Percentiles rank a stretch among this genome's conserved stretches.
These are phyloP conservation scores for Eulemur rufifrons DNA, from an alignment of 2,113 vertebrate genomes.

Conservation along the genomic window DNA sequence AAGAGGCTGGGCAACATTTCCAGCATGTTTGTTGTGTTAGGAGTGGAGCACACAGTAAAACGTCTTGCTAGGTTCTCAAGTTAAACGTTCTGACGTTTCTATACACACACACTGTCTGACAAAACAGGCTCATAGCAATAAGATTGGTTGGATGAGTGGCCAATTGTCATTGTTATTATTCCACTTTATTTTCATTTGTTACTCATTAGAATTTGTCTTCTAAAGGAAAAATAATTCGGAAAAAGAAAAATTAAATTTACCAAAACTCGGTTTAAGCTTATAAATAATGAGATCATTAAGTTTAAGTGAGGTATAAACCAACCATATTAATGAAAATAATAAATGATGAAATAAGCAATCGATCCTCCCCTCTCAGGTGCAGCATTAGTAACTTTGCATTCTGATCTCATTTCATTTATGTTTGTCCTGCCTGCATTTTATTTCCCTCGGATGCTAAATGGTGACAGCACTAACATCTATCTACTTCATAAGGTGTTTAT, in stretches of 20 bases:
- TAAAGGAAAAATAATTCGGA: not conserved
- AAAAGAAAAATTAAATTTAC: not conserved
- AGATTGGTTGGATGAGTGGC: not conserved
- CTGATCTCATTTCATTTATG: not conserved
- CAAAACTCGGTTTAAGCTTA: not conserved
- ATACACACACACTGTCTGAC: not conserved
- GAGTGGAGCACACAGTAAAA: not conserved
- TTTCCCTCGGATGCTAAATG: not conserved
- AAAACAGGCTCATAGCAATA: not conserved
- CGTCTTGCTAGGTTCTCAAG: not conserved
- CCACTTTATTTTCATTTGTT: not conserved
- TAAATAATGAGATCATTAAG: not conserved
- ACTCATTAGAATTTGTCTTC: not conserved
- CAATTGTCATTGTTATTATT: not conserved
- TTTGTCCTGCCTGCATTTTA: not conserved
- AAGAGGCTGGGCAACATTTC: not conserved
- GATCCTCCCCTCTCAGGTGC: not conserved
- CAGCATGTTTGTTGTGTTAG: not conserved
- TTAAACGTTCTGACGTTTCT: not conserved
- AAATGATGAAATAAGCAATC: not conserved
- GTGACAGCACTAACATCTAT: not conserved
- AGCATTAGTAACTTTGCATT: not conserved
- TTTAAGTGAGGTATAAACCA: not conserved
- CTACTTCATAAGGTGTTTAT: not conserved
- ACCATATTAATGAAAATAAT: not conserved